Conservation (phyloP, 2,888 invertebrate genomes). For the Prenolepis imparis region DNA sequence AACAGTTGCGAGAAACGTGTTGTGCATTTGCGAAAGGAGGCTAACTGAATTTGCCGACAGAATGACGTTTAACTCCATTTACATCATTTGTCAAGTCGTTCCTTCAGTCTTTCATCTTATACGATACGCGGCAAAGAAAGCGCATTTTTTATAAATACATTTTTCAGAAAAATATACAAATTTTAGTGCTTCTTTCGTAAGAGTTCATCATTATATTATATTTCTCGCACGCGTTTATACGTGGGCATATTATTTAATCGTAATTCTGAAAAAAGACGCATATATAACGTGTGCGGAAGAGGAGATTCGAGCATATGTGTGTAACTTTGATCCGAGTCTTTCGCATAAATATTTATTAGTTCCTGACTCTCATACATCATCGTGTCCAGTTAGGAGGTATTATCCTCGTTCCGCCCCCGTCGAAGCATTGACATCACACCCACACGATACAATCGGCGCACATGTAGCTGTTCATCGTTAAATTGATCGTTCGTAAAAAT, state of each 20-base stretch:
- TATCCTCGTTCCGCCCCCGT: neutral
- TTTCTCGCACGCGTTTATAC: too few species aligned
- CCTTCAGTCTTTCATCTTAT: neutral
- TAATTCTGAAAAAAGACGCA: neutral
- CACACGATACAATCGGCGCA: slow-evolving; percentile 1
- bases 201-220: too few species aligned
- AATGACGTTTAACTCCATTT: neutral
- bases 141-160: too few species aligned
- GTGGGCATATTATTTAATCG: neutral
- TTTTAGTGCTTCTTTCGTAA: too few species aligned
- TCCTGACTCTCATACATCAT: slow-evolving; percentile 10
- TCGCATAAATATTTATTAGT: slow-evolving; percentile 20
- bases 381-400: slow-evolving; percentile 1
- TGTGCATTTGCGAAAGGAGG: neutral
- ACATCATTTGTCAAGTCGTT: neutral
- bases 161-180: too few species aligned
- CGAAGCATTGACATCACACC: slow-evolving; percentile 50
- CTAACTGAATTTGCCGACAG: neutral
- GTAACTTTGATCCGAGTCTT: neutral
- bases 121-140: neutral
- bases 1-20: slow-evolving; percentile 11
- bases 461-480: slow-evolving; percentile 31
- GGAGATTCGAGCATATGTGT: neutral
- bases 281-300: neutral
- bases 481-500: slow-evolving; percentile 31